phyloP scores from a whole-genome alignment of 2,113 vertebrate genomes.

The Peucedramus taeniatus region DNA sequence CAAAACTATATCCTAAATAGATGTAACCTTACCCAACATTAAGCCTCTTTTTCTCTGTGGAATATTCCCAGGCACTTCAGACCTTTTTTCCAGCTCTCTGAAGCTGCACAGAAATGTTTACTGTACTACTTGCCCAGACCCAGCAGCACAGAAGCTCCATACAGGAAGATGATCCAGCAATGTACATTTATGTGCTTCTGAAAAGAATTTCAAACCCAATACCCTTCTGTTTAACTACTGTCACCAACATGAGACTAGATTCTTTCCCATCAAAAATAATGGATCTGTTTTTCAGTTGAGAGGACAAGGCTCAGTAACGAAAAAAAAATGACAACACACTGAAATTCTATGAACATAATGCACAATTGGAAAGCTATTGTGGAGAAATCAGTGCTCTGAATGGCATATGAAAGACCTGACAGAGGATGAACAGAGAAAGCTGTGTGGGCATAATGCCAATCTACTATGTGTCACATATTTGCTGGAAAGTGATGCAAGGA shows the following conservation, averaged over 20 bases:
- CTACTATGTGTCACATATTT: not conserved
- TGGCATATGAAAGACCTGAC: not conserved
- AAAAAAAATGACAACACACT: not conserved
- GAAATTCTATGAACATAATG: not conserved
- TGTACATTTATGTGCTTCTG: rapidly evolving
- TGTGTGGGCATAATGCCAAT: not conserved
- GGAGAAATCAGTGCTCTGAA: not conserved
- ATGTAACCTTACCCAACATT: not conserved
- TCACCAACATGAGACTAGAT: not conserved
- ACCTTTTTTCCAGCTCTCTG: not conserved
- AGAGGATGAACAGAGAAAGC: not conserved
- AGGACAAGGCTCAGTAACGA: not conserved
- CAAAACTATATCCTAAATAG: not conserved
- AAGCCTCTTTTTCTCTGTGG: not conserved
- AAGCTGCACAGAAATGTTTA: not conserved
- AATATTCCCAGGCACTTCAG: not conserved
- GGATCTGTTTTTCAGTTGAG: not conserved
- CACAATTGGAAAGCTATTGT: not conserved
- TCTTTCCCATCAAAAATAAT: not conserved
- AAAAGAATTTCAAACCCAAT: not conserved
- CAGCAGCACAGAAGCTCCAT: not conserved
- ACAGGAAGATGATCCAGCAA: not conserved
- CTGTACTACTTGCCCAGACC: not conserved
- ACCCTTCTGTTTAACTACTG: not conserved
- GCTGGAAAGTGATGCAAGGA: not conserved